Conservation (phyloP, 2,888 invertebrate species). For the Agrilus mali region DNA sequence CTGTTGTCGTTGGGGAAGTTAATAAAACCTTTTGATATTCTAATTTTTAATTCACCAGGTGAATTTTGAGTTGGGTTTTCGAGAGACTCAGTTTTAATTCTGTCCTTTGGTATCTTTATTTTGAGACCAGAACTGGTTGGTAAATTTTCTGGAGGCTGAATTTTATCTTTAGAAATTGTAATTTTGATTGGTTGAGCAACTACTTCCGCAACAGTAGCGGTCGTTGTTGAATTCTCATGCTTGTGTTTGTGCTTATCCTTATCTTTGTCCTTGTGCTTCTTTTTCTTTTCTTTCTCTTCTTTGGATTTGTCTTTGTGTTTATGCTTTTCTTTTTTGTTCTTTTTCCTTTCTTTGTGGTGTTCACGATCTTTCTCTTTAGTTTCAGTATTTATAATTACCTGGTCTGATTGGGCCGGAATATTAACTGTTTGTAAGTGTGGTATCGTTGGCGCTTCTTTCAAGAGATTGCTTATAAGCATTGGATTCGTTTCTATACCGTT, state of each 20-base stretch:
- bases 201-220: conserved; percentile 16
- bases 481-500: conserved; percentile 64
- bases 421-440: conserved; percentile 15
- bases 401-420: conserved; percentile 17
- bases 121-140: conserved; percentile 42
- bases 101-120: conserved; percentile 71
- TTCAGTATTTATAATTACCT: conserved; percentile 28
- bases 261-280: conserved; percentile 62
- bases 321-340: conserved; percentile 67
- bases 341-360: conserved; percentile 35
- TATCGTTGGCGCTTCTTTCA: conserved; percentile 42
- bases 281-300: conserved; percentile 56
- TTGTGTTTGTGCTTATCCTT: conserved; percentile 29
- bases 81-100: conserved; percentile 42
- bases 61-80: conserved; percentile 13
- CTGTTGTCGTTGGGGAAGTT: conserved; percentile 20
- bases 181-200: conserved; percentile 38
- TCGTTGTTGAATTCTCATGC: conserved; percentile 15
- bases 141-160: conserved; percentile 22
- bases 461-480: conserved; percentile 53
- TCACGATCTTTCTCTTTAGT: conserved; percentile 25
- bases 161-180: conserved; percentile 48
- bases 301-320: conserved; percentile 67
- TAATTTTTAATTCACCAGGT: conserved; percentile 51
- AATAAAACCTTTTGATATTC: conserved; percentile 65